Conservation (phyloP, 2,888 invertebrate genomes). For the Cryptocheilus praepositus region DNA sequence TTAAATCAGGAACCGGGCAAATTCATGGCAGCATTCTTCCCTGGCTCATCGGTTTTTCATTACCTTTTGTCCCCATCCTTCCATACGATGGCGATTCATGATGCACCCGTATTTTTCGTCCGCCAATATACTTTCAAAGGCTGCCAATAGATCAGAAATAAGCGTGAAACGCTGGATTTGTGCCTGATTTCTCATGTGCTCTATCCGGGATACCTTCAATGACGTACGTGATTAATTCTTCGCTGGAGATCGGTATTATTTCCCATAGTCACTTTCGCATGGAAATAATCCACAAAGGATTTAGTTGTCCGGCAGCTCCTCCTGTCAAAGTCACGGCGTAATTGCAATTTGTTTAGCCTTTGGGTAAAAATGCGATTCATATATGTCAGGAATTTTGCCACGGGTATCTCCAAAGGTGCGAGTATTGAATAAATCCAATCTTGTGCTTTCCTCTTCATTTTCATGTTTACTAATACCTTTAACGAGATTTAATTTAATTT, state of each 20-base stretch:
- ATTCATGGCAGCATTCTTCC: too few species aligned
- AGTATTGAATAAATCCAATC: not conserved
- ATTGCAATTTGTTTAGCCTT: not conserved
- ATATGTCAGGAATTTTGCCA: not conserved
- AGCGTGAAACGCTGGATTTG: not conserved
- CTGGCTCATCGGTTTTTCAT: too few species aligned
- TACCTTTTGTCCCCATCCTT: too few species aligned
- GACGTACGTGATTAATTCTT: not conserved
- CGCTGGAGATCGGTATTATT: not conserved
- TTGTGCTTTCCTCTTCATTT: not conserved
- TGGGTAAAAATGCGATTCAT: not conserved
- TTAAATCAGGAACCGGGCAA: conserved; percentile 6
- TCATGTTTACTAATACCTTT: not conserved
- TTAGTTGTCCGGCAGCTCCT: not conserved
- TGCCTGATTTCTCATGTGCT: not conserved
- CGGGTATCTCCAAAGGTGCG: not conserved
- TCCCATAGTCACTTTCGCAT: conserved; percentile 1
- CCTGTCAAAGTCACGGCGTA: not conserved
- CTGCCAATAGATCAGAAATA: not conserved
- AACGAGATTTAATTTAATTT: not conserved
- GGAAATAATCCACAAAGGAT: not conserved
- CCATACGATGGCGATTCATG: too few species aligned
- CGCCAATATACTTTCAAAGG: not conserved
- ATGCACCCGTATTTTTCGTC: too few species aligned
- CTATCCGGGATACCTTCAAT: conserved; percentile 5